These are phyloP conservation scores for Alethe diademata DNA, from an alignment of 2,113 vertebrate genomes.

Conservation along the genomic window DNA sequence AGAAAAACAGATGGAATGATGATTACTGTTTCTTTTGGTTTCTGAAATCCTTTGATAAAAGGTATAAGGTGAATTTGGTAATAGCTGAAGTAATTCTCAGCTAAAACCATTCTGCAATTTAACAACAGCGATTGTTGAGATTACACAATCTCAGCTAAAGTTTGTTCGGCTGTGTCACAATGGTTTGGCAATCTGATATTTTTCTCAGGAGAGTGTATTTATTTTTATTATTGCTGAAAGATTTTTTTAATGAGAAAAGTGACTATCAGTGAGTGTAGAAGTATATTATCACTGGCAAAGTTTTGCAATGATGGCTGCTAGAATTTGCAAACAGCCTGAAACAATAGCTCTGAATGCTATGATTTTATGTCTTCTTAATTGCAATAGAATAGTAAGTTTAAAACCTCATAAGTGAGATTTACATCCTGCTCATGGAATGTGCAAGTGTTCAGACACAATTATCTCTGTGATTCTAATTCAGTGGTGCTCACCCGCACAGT, in stretches of 20 bases:
- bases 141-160: background rate
- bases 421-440: background rate
- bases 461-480: background rate
- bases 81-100: background rate
- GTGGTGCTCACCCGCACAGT: background rate
- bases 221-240: background rate
- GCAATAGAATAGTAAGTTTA: background rate
- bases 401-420: background rate
- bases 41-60: background rate
- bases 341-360: background rate
- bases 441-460: background rate
- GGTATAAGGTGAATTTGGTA: background rate
- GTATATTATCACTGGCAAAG: background rate
- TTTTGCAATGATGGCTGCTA: background rate
- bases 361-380: background rate
- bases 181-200: background rate
- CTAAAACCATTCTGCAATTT: background rate
- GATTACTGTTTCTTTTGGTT: background rate
- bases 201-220: background rate
- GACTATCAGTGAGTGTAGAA: background rate
- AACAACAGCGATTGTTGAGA: background rate
- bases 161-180: slow-evolving; percentile 6
- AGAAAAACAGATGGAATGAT: background rate
- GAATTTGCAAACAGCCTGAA: background rate
- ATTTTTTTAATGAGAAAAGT: background rate